phyloP scores from a whole-genome alignment of 1,140 invertebrate genomes.

The Drosophila teissieri region DNA sequence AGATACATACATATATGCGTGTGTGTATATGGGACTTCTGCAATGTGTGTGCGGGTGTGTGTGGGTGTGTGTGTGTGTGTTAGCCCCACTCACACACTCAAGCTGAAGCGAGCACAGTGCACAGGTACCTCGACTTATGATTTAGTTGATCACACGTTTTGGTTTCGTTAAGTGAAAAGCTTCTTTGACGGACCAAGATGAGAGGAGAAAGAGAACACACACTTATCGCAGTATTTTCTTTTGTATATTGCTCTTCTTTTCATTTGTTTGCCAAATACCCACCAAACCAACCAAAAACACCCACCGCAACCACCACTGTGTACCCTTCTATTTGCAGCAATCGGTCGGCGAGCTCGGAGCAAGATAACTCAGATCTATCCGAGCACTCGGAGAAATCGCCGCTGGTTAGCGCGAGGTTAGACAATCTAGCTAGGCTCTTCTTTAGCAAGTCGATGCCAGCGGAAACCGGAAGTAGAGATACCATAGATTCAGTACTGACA shows the following conservation, averaged over 20 bases:
- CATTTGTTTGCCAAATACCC: conserved; percentile 29
- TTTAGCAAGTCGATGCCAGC: conserved; percentile 86
- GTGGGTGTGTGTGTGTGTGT: conserved; percentile 1
- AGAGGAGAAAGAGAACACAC: conserved; percentile 20
- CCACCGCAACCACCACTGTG: conserved; percentile 51
- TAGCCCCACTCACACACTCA: conserved; percentile 5
- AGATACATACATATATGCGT: conserved; percentile 5
- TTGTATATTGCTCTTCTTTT: conserved; percentile 25
- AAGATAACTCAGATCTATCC: conserved; percentile 85
- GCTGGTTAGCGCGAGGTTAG: conserved; percentile 87
- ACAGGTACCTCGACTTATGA: conserved; percentile 20
- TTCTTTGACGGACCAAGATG: conserved; percentile 32
- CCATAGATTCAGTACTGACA: conserved; percentile 84
- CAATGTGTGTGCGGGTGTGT: conserved; percentile 22
- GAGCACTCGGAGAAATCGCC: conserved; percentile 86
- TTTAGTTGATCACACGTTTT: conserved; percentile 8
- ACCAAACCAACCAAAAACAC: conserved; percentile 46
- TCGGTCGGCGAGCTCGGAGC: conserved; percentile 87
- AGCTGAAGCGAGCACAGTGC: conserved; percentile 30
- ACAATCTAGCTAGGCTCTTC: conserved; percentile 88
- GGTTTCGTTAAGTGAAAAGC: conserved; percentile 24
- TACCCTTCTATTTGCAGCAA: conserved; percentile 84
- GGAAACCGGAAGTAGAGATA: conserved; percentile 85
- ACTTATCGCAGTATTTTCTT: conserved; percentile 39
- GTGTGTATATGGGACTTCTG: conserved; percentile 43